Percentiles rank a stretch among this genome's conserved stretches.
Evolutionary conservation across 1,140 invertebrate genomes (phyloP).

Genomic region (Orius laevigatus): DNA sequence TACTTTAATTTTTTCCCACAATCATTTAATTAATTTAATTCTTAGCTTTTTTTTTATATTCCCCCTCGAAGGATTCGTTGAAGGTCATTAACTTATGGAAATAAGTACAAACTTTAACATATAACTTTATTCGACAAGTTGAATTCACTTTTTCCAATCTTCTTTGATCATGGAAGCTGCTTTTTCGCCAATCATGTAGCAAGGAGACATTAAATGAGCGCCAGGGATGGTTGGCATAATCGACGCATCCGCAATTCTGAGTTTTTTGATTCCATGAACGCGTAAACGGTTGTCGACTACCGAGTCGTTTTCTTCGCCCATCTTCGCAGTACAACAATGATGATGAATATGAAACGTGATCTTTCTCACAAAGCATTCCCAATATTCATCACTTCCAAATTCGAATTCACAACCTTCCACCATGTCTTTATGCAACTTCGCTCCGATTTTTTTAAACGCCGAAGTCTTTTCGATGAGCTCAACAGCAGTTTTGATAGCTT

Average conservation of each 20-base stretch:
- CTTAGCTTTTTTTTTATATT: too few relatives aligned
- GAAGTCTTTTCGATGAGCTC: conserved; percentile 24
- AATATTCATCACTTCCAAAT: conserved; percentile 41
- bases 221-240: conserved; percentile 58
- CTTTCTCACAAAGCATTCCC: conserved; percentile 45
- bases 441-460: conserved; percentile 25
- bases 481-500: conserved; percentile 29
- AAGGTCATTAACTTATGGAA: too few relatives aligned
- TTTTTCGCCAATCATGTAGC: conserved; percentile 65
- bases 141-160: too few relatives aligned
- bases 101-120: too few relatives aligned
- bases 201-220: conserved; percentile 60
- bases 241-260: conserved; percentile 62
- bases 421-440: conserved; percentile 26
- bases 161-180: conserved; percentile 52
- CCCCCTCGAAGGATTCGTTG: too few relatives aligned
- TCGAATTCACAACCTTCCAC: conserved; percentile 29
- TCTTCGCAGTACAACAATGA: conserved; percentile 54
- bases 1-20: too few relatives aligned
- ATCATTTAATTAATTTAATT: too few relatives aligned
- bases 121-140: too few relatives aligned
- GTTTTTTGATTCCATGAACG: conserved; percentile 43
- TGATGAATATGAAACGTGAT: conserved; percentile 55
- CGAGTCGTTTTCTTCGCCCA: conserved; percentile 34
- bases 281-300: conserved; percentile 49